Evolutionary conservation across 2,888 invertebrate species (phyloP).

Genomic region (Meandrusa payeni): DNA sequence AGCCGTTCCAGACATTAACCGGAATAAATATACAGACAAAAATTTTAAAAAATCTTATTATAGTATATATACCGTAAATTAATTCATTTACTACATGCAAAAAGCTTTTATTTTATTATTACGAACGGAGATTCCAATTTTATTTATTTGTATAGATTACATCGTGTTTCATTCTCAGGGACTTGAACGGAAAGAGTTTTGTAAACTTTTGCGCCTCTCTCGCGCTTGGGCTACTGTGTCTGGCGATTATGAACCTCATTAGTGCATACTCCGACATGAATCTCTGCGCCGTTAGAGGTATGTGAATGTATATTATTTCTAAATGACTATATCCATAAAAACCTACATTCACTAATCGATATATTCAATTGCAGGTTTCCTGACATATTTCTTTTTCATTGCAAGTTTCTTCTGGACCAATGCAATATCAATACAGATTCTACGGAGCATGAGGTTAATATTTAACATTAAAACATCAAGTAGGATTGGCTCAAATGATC

Average conservation of each 20-base stretch:
- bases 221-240: conserved; percentile 47
- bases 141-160: conserved; percentile 35
- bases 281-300: conserved; percentile 61
- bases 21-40: too few relatives aligned
- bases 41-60: too few relatives aligned
- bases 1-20: too few relatives aligned
- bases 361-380: conserved; percentile 65
- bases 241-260: conserved; percentile 50
- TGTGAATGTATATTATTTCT: conserved; percentile 8
- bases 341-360: too few relatives aligned
- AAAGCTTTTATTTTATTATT: too few relatives aligned
- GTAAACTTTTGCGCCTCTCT: conserved; percentile 57
- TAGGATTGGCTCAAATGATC: too few relatives aligned
- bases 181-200: conserved; percentile 64
- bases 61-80: too few relatives aligned
- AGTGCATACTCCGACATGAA: conserved; percentile 46
- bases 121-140: too few relatives aligned
- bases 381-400: conserved; percentile 79
- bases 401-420: conserved; percentile 86
- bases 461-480: too few relatives aligned
- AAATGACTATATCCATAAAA: too few relatives aligned
- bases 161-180: too few relatives aligned
- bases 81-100: too few relatives aligned
- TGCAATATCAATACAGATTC: conserved; percentile 84
- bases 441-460: conserved; percentile 77